These are phyloP conservation scores for Pherbina coryleti DNA, from an alignment of 2,888 invertebrate species.

Conservation along the genomic window DNA sequence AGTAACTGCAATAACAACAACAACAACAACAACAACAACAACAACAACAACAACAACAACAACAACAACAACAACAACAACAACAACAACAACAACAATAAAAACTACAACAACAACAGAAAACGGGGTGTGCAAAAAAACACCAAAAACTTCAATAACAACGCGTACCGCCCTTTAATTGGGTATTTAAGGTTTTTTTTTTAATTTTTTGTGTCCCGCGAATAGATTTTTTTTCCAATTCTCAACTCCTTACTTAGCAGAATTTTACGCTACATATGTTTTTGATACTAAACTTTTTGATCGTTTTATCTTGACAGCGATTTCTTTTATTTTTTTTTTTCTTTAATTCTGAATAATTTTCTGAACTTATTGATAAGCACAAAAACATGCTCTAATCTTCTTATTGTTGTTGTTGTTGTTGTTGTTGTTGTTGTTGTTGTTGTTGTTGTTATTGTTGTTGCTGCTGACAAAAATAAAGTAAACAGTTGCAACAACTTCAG, in stretches of 20 bases:
- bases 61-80: neutral
- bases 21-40: neutral
- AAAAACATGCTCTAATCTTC: no score
- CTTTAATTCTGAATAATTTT: no score
- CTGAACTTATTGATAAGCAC: no score
- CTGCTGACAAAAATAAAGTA: neutral
- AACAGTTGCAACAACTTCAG: neutral
- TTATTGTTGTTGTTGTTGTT: neutral
- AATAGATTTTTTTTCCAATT: neutral
- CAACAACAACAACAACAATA: neutral
- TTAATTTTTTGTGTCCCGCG: neutral
- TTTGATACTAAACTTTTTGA: neutral
- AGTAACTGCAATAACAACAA: neutral
- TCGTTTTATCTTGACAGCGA: neutral
- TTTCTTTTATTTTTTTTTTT: no score
- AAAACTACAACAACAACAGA: neutral
- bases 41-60: neutral
- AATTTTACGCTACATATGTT: constrained; percentile 22
- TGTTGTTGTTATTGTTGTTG: neutral
- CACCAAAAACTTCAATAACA: neutral
- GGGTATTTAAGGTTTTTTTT: neutral
- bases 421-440: neutral
- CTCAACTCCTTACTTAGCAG: neutral
- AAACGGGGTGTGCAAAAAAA: neutral
- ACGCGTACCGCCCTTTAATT: neutral